Base-by-base conservation (phyloP, 2,113 vertebrate genomes). In the Amphiprion percula region DNA sequence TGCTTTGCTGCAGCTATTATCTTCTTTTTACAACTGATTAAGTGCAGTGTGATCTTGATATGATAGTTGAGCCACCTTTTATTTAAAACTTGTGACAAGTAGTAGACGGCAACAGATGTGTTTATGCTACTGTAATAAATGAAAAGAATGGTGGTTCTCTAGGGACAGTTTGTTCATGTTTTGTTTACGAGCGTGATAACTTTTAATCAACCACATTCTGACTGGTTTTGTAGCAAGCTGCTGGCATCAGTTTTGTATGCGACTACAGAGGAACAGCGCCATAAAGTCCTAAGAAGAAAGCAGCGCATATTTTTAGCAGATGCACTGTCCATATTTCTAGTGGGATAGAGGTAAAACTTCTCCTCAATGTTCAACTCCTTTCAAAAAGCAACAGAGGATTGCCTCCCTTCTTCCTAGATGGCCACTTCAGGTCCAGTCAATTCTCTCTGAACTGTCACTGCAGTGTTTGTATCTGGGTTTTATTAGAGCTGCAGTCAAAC, bases 151-250 rank as follows among this genome's bases (percentile, higher is more conserved):
- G 9, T 0, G 33, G 33, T 53, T 44, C n/a, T 37, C 59, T 14
- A 4, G 65, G 58, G 50, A 67, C 26, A 30, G 21, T 52, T 55
- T 10, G 11, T 37, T 58, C 56, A 28, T 46, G 30, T 64, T 58
- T 75, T 80, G 49, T 79, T 83, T 75, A 72, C 39, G 63, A 85
- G 58, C 12, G 24, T 11, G 74, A 76, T 76, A 56, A 56, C 68
- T 79, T 80, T 68, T 68, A 78, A 83, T 78, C 73, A 87, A 52
- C 44, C 64, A 52, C 80, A 68, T 67, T 52, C 62, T 58, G 75
- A 71, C 67, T 59, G 46, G 46, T 77, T 85, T 33, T 39, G 75
- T 24, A 58, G 68, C 65, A 28, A 12, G 37, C 72, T 53, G 56
- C 74, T 77, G 67, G 67, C 50, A 9, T 49, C 50, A 5, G 49